Conservation (phyloP, 2,113 vertebrate genomes). For the Dinomys branickii region DNA sequence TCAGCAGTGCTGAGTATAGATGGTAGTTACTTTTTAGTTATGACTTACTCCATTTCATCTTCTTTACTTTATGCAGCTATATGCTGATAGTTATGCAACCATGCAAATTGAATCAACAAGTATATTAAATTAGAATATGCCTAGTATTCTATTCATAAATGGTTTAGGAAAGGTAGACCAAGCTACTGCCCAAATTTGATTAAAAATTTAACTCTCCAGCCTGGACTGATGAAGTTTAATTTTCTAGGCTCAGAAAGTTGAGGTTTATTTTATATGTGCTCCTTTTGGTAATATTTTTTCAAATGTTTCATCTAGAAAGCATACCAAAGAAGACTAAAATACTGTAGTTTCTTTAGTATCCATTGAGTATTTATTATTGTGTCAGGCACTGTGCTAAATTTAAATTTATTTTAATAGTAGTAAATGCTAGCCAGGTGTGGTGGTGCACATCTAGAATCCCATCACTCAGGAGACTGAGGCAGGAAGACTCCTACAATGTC, state of each 20-base stretch:
- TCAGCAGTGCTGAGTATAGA: slow-evolving; percentile 91
- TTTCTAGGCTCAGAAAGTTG: slow-evolving; percentile 9
- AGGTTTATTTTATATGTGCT: neutral
- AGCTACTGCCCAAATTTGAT: neutral
- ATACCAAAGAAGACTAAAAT: neutral
- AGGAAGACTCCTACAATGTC: neutral
- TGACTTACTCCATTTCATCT: slow-evolving; percentile 79
- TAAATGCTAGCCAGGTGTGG: neutral
- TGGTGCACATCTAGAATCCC: neutral
- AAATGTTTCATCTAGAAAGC: neutral
- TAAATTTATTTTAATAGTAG: slow-evolving; percentile 25
- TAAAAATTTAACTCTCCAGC: slow-evolving; percentile 21
- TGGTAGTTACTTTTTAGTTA: slow-evolving; percentile 91
- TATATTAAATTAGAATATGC: slow-evolving; percentile 54
- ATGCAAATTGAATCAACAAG: slow-evolving; percentile 48
- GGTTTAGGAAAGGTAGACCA: neutral
- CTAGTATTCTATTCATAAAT: slow-evolving; percentile 68
- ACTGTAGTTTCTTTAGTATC: neutral
- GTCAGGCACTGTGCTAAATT: neutral
- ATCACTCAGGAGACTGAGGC: neutral
- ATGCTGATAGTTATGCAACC: slow-evolving; percentile 30
- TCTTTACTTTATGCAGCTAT: slow-evolving; percentile 62
- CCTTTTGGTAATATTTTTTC: neutral
- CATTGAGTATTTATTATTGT: neutral
- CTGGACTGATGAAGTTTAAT: neutral